phyloP scores from a whole-genome alignment of 2,888 invertebrate species.

The Zelleria hepariella region DNA sequence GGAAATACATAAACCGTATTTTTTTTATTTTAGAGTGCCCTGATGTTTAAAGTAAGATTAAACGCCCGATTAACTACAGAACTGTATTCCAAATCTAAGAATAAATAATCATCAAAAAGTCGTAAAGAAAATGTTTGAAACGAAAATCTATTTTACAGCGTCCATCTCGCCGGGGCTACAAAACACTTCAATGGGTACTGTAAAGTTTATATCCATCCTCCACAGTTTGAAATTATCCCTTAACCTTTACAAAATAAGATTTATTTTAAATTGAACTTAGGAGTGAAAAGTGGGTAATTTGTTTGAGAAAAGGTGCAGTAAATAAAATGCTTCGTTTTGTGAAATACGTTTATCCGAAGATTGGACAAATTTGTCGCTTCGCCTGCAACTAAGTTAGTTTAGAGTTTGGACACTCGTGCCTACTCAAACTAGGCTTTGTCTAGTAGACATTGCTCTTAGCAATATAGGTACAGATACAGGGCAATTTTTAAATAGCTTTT shows the following conservation, averaged over 20 bases:
- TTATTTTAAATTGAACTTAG: conserved; percentile 8
- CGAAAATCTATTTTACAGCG: neutral
- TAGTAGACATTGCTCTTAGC: no score
- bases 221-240: neutral
- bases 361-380: conserved; percentile 19
- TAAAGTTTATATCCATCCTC: neutral
- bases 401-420: neutral
- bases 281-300: conserved; percentile 22
- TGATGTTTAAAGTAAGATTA: no score
- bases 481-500: no score
- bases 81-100: neutral
- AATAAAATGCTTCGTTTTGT: conserved; percentile 26
- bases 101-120: neutral
- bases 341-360: conserved; percentile 26
- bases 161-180: neutral
- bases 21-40: no score
- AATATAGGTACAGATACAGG: no score
- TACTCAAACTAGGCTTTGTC: no score
- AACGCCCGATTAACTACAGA: no score
- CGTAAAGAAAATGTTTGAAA: neutral
- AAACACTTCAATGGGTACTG: neutral
- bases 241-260: conserved; percentile 10
- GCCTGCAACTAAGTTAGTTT: neutral
- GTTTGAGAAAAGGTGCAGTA: conserved; percentile 26
- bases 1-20: no score